Conservation (phyloP, 2,113 vertebrate species). For the Scolopax mira region DNA sequence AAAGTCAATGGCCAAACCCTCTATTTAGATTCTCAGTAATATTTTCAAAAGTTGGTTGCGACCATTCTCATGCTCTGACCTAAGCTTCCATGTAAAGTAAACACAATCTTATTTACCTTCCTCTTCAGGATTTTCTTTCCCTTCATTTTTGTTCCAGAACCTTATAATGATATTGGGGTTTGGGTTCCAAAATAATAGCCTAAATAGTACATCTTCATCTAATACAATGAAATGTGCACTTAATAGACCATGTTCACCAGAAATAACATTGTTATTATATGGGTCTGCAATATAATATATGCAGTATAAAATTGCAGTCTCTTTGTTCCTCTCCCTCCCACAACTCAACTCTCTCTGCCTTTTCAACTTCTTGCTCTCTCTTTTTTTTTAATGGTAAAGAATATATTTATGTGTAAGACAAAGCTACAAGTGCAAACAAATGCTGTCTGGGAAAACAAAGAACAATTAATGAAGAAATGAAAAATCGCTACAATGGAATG, state of each 20-base stretch:
- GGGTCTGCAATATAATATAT: too few species aligned
- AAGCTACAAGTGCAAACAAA: neutral
- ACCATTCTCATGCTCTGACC: neutral
- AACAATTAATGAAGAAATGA: slow-evolving; percentile 67
- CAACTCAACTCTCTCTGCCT: neutral
- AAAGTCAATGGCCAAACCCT: neutral
- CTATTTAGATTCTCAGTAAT: neutral
- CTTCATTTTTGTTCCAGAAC: neutral
- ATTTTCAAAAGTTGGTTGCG: neutral
- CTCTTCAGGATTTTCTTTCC: neutral
- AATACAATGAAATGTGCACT: neutral
- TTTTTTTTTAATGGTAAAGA: neutral
- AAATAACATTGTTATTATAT: neutral
- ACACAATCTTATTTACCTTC: neutral
- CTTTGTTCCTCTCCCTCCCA: neutral
- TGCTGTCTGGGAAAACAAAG: slow-evolving; percentile 47
- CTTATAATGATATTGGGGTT: neutral
- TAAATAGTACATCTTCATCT: neutral
- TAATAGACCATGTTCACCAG: neutral
- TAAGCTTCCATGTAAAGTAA: neutral
- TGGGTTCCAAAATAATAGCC: neutral
- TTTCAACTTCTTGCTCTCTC: neutral
- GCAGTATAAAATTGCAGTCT: neutral
- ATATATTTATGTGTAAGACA: slow-evolving; percentile 29
- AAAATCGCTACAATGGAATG: slow-evolving; percentile 66